Base-by-base conservation (phyloP, 2,797 vertebrate genomes). In the Sphenodon punctatus region DNA sequence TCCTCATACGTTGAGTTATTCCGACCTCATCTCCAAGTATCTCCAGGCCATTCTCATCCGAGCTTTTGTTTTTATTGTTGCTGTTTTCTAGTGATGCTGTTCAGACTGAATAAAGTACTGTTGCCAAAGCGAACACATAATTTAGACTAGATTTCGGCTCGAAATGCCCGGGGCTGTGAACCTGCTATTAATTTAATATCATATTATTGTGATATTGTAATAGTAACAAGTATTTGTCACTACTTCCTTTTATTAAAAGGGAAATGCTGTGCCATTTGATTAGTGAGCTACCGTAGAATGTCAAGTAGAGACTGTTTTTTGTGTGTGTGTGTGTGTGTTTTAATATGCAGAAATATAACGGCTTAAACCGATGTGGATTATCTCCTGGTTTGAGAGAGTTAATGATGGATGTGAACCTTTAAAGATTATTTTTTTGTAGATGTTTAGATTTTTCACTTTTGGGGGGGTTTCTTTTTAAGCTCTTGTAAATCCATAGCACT, bases 71-170 rank as follows among this genome's bases (percentile, higher is more conserved):
- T 49, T 61, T n/a, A 16, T 48, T 39, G 23, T 15, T 43, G 72
- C 65, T 46, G 58, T 88, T 85, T 73, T 70, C 25, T 82, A 69
- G 73, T 2, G 43, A 85, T 39, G 7, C 59, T 76, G 70, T 86
- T 91, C 91, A 77, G 91, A 80, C 85, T 84, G 90, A 94, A 93
- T 92, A 94, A 93, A 94, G 86, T 92, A 87, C 89, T 60, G 74
- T 95, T 96, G 94, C 95, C 95, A 96, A 96, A 96, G 95, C 91
- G 91, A 94, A 90, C 76, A 88, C 75, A 79, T 25, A 75, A 75
- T 83, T 82, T 93, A 93, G 91, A 84, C 22, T 93, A 90, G 88
- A 65, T 86, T 88, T 91, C 86, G 66, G 85, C 88, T 92, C 85
- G 73, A 87, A 48, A 68, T 84, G 73, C 67, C 80, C 72, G 51